These are phyloP conservation scores for Limosa lapponica DNA, from an alignment of 2,797 vertebrate genomes.

Conservation along the genomic window DNA sequence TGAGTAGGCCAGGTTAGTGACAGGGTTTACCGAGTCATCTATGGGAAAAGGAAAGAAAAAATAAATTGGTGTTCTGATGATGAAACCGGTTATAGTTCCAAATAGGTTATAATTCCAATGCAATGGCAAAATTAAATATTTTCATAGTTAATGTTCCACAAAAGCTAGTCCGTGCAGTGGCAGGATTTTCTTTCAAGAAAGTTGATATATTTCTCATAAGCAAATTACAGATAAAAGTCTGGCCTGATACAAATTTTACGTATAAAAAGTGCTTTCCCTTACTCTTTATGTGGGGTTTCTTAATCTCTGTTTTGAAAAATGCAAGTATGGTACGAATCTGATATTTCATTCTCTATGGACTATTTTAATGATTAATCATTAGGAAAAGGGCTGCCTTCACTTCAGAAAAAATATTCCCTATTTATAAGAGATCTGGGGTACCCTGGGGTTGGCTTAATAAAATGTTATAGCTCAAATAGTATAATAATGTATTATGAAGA, in stretches of 20 bases:
- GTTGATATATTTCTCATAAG: background rate
- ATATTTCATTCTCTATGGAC: background rate
- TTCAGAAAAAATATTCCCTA: background rate
- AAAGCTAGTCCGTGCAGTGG: background rate
- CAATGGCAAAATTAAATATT: background rate
- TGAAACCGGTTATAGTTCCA: background rate
- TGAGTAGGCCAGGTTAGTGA: background rate
- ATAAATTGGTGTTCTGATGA: background rate
- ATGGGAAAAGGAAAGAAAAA: background rate
- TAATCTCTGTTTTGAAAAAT: background rate
- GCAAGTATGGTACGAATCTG: background rate
- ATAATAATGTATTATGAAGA: background rate
- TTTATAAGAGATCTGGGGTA: background rate
- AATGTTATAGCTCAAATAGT: background rate
- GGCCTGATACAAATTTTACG: background rate
- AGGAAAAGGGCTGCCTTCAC: background rate
- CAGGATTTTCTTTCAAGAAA: background rate
- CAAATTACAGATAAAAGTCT: background rate
- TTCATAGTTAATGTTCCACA: background rate
- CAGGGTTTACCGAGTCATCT: background rate
- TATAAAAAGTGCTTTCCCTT: background rate
- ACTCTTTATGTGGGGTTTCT: background rate
- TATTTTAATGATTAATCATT: background rate
- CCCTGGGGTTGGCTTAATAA: background rate
- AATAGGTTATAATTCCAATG: background rate